Base-by-base conservation (phyloP, 2,113 vertebrate species). In the Calyptomena viridis region DNA sequence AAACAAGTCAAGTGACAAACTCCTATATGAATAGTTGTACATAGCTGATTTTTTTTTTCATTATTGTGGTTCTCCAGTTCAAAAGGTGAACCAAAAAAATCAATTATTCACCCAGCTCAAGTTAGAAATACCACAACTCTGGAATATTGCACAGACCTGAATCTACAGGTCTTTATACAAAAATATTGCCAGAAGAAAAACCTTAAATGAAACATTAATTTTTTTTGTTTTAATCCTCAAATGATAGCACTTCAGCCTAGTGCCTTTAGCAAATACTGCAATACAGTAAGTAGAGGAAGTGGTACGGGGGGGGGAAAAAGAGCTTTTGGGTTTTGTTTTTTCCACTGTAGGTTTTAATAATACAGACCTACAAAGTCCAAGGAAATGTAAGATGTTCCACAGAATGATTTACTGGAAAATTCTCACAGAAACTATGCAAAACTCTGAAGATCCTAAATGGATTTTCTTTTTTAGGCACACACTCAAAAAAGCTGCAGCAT, bases 321-420 rank as follows among this genome's bases (percentile, higher is more conserved):
- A 68, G 52, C 52, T 96, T 96, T 86, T 0, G 31, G 56, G 40
- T 91, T 93, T 59, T 87, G 84, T 84, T 97, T 49, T 96, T 97
- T 94, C 86, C 81, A 95, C 33, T 95, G 87, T 83, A 97, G 42
- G 37, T 76, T 97, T 95, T 90, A 97, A 94, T 96, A 97, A 95
- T 39, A 91, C 85, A 93, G 87, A 93, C 39, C 78, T 60, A 58
- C 23, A 10, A 74, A 93, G 83, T 94, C 91, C 91, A 89, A 95
- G 78, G 88, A 95, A 96, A 95, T 93, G 78, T 67, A 97, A 97
- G 86, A 95, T 93, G 90, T 94, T 85, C 95, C 92, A 94, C 63
- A 75, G 86, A 96, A 91, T n/a, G 78, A 83, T 95, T 84, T 95
- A 64, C 87, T 80, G 84, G 93, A 94, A 96, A 97, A 95, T 74